A percentile compares a stretch with the other conserved stretches of the same genome.
These are phyloP conservation scores for Trogon melanurus DNA, from an alignment of 2,113 vertebrate species.

Conservation along the genomic window DNA sequence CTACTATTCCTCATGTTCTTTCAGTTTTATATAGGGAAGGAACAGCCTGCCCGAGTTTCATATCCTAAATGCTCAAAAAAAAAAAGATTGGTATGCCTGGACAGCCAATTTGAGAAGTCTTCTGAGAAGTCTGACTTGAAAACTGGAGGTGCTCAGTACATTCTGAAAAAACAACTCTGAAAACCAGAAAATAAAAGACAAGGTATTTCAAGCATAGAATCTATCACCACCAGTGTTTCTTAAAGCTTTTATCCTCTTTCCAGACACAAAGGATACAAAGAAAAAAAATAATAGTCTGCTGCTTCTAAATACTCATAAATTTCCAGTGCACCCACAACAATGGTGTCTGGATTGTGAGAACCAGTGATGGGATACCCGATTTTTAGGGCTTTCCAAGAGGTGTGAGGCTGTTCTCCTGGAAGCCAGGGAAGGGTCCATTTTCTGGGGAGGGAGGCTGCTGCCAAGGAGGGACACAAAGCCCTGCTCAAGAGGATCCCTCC, in stretches of 20 bases:
- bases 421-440: background rate
- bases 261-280: background rate
- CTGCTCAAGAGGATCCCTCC: background rate
- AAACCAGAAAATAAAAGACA: background rate
- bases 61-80: background rate
- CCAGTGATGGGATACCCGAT: background rate
- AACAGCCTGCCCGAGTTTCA: background rate
- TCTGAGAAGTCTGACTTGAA: background rate
- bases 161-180: background rate
- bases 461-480: background rate
- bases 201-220: background rate
- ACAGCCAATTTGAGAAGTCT: background rate
- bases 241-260: background rate
- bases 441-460: background rate
- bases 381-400: background rate
- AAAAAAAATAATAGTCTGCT: background rate
- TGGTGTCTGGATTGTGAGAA: background rate
- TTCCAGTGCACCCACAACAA: rapidly evolving
- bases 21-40: background rate
- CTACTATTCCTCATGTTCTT: background rate
- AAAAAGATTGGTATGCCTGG: background rate
- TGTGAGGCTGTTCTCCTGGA: background rate
- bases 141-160: background rate
- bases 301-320: background rate
- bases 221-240: background rate